These are phyloP conservation scores for Gallinago stenura DNA, from an alignment of 2,797 vertebrate genomes.

Conservation along the genomic window DNA sequence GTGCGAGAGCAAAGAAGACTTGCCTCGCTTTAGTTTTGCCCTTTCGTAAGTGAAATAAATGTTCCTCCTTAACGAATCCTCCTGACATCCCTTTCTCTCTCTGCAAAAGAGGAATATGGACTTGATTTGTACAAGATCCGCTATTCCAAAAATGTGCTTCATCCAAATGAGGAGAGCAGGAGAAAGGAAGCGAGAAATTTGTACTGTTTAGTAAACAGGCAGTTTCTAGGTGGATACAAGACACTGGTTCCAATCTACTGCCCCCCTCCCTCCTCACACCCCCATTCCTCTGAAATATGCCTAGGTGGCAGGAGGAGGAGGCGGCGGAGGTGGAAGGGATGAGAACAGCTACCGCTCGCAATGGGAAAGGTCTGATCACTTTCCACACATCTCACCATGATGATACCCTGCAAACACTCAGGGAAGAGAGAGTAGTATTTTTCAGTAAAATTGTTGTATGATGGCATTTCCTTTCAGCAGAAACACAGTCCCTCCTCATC, in stretches of 20 bases:
- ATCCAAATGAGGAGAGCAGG: background rate
- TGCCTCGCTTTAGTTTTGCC: background rate
- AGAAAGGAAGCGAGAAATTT: background rate
- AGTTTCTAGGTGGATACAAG: conserved; percentile 52
- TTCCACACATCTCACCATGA: background rate
- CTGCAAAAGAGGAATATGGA: background rate
- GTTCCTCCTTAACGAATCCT: background rate
- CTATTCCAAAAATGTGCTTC: conserved; percentile 29
- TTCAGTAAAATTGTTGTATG: background rate
- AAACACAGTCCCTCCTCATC: background rate
- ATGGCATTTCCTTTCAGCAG: background rate
- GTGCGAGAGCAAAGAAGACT: background rate
- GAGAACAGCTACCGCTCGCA: background rate
- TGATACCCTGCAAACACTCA: background rate
- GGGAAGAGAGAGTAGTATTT: background rate
- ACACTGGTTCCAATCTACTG: background rate
- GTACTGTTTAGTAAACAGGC: conserved; percentile 25
- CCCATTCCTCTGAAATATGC: background rate
- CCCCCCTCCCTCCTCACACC: background rate
- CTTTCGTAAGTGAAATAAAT: background rate
- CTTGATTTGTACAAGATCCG: conserved; percentile 5
- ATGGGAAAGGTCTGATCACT: background rate
- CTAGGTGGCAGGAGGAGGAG: background rate
- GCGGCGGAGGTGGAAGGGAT: background rate
- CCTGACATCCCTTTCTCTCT: background rate